Percentiles rank a stretch among this genome's conserved stretches.
Evolutionary conservation across 2,797 vertebrate genomes (phyloP).

Genomic region (Poeciliopsis turneri): DNA sequence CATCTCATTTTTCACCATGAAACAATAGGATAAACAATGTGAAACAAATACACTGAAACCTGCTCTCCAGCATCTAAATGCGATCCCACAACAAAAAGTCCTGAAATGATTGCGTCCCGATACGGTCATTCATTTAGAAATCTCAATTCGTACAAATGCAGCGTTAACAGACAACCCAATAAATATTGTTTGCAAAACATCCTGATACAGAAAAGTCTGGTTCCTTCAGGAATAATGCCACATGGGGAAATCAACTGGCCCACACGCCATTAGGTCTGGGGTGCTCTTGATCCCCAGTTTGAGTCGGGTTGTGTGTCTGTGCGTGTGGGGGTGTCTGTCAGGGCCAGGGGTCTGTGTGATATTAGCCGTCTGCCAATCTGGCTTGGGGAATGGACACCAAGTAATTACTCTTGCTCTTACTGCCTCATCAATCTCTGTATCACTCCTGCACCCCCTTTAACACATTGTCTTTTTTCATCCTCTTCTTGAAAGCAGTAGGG

Average conservation of each 20-base stretch:
- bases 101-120: neutral
- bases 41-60: neutral
- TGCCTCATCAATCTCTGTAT: constrained; percentile 89
- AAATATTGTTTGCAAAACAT: constrained; percentile 20
- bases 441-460: constrained; percentile 62
- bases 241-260: constrained; percentile 74
- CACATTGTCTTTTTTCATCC: constrained; percentile 65
- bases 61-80: neutral
- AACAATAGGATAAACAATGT: neutral
- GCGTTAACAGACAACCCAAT: constrained; percentile 11
- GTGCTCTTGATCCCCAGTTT: constrained; percentile 70
- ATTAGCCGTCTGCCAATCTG: constrained; percentile 89
- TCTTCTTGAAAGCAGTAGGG: constrained; percentile 61
- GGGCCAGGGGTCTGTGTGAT: constrained; percentile 86
- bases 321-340: constrained; percentile 73
- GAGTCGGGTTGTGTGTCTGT: constrained; percentile 48
- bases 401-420: constrained; percentile 88
- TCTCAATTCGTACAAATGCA: neutral
- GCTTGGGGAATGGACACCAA: constrained; percentile 85
- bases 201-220: constrained; percentile 47
- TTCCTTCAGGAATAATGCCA: constrained; percentile 75
- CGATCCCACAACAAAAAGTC: neutral
- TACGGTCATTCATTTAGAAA: neutral
- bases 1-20: neutral
- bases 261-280: constrained; percentile 78